phyloP scores from a whole-genome alignment of 2,797 vertebrate species.

The Euthynnus affinis region DNA sequence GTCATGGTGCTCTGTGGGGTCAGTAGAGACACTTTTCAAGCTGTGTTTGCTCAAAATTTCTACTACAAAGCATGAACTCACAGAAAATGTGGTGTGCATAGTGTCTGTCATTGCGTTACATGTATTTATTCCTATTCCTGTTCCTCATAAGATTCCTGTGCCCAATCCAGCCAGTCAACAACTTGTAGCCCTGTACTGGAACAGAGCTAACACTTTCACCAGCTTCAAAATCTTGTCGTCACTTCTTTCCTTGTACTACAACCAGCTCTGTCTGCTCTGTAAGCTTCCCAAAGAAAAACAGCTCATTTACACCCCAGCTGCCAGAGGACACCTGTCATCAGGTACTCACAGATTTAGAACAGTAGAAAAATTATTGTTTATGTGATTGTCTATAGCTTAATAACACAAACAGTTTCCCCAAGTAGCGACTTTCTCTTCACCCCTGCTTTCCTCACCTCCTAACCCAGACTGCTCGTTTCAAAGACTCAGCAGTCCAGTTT shows the following conservation, averaged over 20 bases:
- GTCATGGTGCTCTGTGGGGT: neutral
- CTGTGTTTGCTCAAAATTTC: neutral
- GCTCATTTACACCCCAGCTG: slow-evolving; percentile 28
- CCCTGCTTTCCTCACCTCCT: slow-evolving; percentile 16
- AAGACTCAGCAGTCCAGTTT: slow-evolving; percentile 50
- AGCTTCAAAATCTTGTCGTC: slow-evolving; percentile 6
- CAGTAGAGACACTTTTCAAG: neutral
- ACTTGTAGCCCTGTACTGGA: slow-evolving; percentile 6
- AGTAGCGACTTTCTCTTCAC: neutral
- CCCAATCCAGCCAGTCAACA: neutral
- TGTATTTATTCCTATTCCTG: neutral
- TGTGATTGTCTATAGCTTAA: slow-evolving; percentile 18
- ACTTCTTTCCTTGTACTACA: slow-evolving; percentile 9
- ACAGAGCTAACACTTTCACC: slow-evolving; percentile 27
- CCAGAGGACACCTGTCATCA: slow-evolving; percentile 34
- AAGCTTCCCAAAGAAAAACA: neutral
- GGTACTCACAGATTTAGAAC: slow-evolving; percentile 8
- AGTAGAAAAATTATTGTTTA: slow-evolving; percentile 29
- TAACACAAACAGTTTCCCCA: slow-evolving; percentile 37
- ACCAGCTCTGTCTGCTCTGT: slow-evolving; percentile 3
- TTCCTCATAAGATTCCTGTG: slow-evolving; percentile 18
- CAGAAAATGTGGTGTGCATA: slow-evolving; percentile 2
- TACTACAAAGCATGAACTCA: neutral
- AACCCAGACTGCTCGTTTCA: slow-evolving; percentile 40
- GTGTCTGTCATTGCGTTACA: slow-evolving; percentile 26